These are phyloP conservation scores for Ictalurus furcatus DNA, from an alignment of 2,113 vertebrate genomes.

Conservation along the genomic window DNA sequence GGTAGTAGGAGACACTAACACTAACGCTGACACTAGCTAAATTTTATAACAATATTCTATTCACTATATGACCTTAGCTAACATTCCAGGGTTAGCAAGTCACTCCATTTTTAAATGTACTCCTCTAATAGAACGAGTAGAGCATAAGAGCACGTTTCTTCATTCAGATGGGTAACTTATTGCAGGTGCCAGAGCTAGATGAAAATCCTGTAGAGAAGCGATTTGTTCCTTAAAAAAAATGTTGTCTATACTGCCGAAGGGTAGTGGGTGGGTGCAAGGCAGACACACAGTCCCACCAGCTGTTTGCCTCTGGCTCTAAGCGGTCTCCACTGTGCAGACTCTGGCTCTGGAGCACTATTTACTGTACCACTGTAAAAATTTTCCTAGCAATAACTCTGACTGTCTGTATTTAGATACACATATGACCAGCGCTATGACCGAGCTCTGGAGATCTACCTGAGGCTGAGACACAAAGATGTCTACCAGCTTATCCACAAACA, in stretches of 20 bases:
- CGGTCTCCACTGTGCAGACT: not conserved
- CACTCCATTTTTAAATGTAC: not conserved
- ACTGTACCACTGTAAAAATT: not conserved
- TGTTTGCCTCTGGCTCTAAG: not conserved
- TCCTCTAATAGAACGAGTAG: not conserved
- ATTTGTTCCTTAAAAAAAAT: not conserved
- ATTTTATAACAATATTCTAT: not conserved
- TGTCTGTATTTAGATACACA: conserved; percentile 79
- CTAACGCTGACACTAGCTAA: not conserved
- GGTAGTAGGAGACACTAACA: not conserved
- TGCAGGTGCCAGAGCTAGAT: not conserved
- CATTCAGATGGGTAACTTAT: not conserved
- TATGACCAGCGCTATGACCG: conserved; percentile 96
- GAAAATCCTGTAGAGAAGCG: not conserved
- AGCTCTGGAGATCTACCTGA: conserved; percentile 94
- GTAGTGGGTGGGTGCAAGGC: not conserved
- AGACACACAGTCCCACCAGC: not conserved
- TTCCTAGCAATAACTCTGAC: not conserved
- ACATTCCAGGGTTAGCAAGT: not conserved
- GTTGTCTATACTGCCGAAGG: not conserved
- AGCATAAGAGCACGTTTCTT: not conserved
- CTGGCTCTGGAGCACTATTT: not conserved
- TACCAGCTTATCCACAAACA: conserved; percentile 98
- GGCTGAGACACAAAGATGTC: conserved; percentile 92
- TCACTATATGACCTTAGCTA: not conserved